A percentile compares a stretch with the other conserved stretches of the same genome.
Conservation (phyloP, 1,140 invertebrate species). For the Bombus impatiens region DNA sequence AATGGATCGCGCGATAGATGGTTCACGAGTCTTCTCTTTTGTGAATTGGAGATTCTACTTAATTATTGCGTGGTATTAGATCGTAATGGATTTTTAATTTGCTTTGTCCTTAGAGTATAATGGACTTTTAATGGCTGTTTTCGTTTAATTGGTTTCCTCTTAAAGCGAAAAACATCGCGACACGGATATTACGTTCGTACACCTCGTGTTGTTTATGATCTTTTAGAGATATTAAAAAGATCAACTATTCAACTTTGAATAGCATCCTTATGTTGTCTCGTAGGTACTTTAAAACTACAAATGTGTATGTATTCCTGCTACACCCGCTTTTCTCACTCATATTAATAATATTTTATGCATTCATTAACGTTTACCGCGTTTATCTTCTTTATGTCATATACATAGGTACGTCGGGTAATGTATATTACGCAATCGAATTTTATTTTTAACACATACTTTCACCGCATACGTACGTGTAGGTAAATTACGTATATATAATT, state of each 20-base stretch:
- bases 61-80: not conserved
- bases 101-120: not conserved
- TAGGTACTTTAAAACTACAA: no score
- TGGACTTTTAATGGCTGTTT: conserved; percentile 5
- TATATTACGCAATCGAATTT: no score
- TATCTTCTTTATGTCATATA: no score
- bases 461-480: no score
- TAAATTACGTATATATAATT: no score
- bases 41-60: not conserved
- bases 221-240: not conserved
- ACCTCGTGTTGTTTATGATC: not conserved
- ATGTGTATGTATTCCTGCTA: no score
- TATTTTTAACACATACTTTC: no score
- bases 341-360: no score
- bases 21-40: not conserved
- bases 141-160: not conserved
- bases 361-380: no score
- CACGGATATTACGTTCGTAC: not conserved
- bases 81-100: conserved; percentile 14
- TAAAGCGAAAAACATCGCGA: not conserved
- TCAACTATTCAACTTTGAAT: not conserved
- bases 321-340: no score
- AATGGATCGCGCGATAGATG: not conserved
- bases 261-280: no score
- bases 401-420: no score